Percentiles rank a stretch among this genome's conserved stretches.
These are phyloP conservation scores for Ceyx cyanopectus DNA, from an alignment of 2,113 vertebrate species.

Conservation along the genomic window DNA sequence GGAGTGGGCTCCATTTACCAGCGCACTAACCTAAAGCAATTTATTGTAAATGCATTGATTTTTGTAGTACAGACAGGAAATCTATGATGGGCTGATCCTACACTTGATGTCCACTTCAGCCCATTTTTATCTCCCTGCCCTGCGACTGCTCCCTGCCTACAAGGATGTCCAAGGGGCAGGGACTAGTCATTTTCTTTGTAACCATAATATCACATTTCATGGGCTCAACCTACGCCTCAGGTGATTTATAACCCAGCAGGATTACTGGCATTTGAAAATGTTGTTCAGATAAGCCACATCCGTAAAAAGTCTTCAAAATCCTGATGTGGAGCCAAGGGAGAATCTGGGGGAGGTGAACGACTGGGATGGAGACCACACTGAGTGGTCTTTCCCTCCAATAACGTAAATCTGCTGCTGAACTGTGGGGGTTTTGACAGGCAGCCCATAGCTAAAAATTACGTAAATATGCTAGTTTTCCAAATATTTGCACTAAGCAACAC, in stretches of 20 bases:
- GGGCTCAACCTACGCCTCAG: background rate
- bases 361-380: background rate
- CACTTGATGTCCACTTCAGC: background rate
- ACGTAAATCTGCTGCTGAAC: background rate
- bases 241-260: background rate
- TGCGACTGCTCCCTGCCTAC: background rate
- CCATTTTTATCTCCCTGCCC: background rate
- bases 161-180: rapidly evolving
- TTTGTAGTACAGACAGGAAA: background rate
- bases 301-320: background rate
- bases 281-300: constrained; percentile 15
- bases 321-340: background rate
- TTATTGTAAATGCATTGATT: background rate
- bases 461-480: background rate
- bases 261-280: background rate
- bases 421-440: background rate
- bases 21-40: background rate
- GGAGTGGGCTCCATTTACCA: background rate
- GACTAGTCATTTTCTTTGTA: background rate
- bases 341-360: background rate
- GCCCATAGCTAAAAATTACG: background rate
- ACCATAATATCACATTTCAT: background rate
- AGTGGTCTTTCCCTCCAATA: background rate
- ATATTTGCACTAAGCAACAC: background rate
- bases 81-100: background rate